A percentile compares a stretch with the other conserved stretches of the same genome.
phyloP scores from a whole-genome alignment of 2,888 invertebrate genomes.

The Scaptomyza tumidula region DNA sequence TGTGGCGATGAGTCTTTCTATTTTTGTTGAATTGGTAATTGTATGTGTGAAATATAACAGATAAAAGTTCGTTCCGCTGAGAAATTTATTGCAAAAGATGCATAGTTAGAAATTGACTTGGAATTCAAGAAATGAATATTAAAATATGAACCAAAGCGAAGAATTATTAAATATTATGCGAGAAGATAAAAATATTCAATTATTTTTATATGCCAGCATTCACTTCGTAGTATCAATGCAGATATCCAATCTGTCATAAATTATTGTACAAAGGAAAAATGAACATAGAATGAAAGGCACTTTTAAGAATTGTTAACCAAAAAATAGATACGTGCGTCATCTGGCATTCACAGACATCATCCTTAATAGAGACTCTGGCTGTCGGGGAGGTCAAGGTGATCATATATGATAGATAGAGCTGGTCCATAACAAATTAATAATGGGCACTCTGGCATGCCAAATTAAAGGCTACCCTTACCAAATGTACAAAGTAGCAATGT shows the following conservation, averaged over 20 bases:
- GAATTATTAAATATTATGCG: no score
- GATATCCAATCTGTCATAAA: conserved; percentile 1
- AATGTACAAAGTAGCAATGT: conserved; percentile 54
- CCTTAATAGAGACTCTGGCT: neutral
- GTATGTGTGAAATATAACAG: no score
- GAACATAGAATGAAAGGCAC: neutral
- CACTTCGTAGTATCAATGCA: neutral
- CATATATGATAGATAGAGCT: conserved; percentile 54
- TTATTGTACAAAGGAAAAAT: neutral
- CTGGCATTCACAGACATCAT: conserved; percentile 24
- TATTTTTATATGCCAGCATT: neutral
- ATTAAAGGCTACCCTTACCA: conserved; percentile 38
- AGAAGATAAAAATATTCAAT: neutral
- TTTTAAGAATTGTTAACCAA: conserved; percentile 3
- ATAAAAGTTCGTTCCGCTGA: neutral
- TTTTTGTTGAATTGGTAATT: neutral
- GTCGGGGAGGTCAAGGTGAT: conserved; percentile 53
- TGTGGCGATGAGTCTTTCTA: conserved; percentile 43
- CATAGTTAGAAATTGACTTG: no score
- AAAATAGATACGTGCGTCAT: conserved; percentile 30
- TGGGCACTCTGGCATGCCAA: conserved; percentile 39
- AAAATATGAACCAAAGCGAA: no score
- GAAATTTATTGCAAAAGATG: no score
- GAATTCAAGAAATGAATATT: no score
- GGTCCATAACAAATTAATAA: conserved; percentile 72